Evolutionary conservation across 1,140 invertebrate species (phyloP).

Genomic region (Sinonovacula constricta): DNA sequence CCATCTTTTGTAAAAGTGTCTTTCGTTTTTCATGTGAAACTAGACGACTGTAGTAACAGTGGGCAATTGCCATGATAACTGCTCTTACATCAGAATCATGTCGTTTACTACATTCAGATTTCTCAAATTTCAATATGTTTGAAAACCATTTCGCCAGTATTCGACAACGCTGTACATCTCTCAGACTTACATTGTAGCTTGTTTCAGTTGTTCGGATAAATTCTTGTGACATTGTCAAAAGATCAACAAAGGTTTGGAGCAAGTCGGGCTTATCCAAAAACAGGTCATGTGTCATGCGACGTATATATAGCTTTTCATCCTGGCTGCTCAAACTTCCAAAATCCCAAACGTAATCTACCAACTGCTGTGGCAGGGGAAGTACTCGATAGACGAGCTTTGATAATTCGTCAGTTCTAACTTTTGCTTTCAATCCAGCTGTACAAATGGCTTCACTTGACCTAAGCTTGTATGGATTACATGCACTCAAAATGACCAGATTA

Average conservation of each 20-base stretch:
- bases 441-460: conserved; percentile 41
- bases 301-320: conserved; percentile 60
- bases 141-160: conserved; percentile 59
- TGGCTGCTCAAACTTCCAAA: conserved; percentile 60
- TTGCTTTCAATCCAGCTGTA: conserved; percentile 56
- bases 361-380: conserved; percentile 59
- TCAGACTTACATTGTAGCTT: conserved; percentile 60
- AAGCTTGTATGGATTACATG: conserved; percentile 65
- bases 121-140: conserved; percentile 34
- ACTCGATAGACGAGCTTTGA: conserved; percentile 65
- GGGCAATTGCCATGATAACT: too few relatives aligned
- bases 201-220: conserved; percentile 55
- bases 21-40: too few relatives aligned
- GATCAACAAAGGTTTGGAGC: conserved; percentile 6
- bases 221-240: conserved; percentile 53
- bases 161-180: conserved; percentile 63
- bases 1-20: too few relatives aligned
- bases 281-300: conserved; percentile 51
- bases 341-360: conserved; percentile 67
- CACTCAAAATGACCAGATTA: conserved; percentile 58
- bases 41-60: too few relatives aligned
- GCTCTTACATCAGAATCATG: too few relatives aligned
- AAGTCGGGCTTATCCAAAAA: not conserved
- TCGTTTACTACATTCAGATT: not conserved
- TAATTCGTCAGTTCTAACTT: conserved; percentile 57